Evolutionary conservation across 1,140 invertebrate species (phyloP).

Genomic region (Drosophila nasuta): DNA sequence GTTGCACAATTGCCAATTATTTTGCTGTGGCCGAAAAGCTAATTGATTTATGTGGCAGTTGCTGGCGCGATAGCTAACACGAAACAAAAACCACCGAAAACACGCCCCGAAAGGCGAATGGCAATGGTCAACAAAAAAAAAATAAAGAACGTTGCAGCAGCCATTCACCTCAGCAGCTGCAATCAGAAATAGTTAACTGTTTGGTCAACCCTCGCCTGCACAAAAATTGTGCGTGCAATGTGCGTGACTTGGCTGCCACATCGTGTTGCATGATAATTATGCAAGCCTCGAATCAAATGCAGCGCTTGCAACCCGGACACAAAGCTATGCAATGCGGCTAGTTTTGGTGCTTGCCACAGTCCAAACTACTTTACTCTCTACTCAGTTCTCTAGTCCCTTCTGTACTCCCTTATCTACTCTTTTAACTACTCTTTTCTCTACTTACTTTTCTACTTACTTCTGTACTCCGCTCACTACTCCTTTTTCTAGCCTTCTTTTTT

Average conservation of each 20-base stretch:
- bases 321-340: not conserved
- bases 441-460: too few relatives aligned
- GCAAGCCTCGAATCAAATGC: conserved; percentile 50
- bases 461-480: too few relatives aligned
- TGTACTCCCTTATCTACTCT: too few relatives aligned
- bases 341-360: too few relatives aligned
- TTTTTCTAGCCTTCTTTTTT: too few relatives aligned
- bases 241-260: conserved; percentile 42
- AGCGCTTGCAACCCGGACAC: conserved; percentile 48
- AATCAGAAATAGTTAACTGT: not conserved
- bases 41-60: conserved; percentile 75
- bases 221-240: conserved; percentile 7
- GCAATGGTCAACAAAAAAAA: conserved; percentile 14
- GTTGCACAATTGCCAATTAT: conserved; percentile 14
- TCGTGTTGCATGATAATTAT: conserved; percentile 76
- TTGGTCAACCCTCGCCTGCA: conserved; percentile 8
- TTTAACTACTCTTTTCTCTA: too few relatives aligned
- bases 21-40: conserved; percentile 11
- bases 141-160: not conserved
- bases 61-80: conserved; percentile 66
- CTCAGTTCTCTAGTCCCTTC: too few relatives aligned
- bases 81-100: conserved; percentile 38
- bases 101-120: conserved; percentile 5
- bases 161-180: not conserved
- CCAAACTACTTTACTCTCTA: too few relatives aligned